Evolutionary conservation across 2,888 invertebrate species (phyloP).

Genomic region (Thelaira solivaga): DNA sequence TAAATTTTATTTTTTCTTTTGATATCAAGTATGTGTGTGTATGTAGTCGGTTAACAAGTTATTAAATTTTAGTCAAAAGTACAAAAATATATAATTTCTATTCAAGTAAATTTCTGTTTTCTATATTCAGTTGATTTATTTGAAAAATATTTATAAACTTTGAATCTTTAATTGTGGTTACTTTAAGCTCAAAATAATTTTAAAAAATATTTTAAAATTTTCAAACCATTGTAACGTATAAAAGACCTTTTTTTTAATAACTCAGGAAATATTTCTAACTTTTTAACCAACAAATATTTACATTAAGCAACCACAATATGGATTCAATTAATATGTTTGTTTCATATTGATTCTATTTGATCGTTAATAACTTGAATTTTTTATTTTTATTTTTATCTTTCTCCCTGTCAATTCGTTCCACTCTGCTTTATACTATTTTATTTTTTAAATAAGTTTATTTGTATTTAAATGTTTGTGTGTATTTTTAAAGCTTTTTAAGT

Average conservation of each 20-base stretch:
- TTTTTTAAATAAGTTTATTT: constrained; percentile 28
- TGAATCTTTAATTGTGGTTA: too few species aligned
- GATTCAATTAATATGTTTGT: background rate
- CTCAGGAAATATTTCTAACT: too few species aligned
- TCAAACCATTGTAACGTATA: too few species aligned
- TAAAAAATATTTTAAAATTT: too few species aligned
- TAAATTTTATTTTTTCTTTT: constrained; percentile 1
- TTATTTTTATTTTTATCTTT: background rate
- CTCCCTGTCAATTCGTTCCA: background rate
- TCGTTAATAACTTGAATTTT: background rate
- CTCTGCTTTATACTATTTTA: background rate
- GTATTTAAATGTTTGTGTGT: constrained; percentile 3
- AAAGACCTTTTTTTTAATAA: too few species aligned
- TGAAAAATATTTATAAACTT: too few species aligned
- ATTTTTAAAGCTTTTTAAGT: constrained; percentile 44
- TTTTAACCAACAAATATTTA: too few species aligned
- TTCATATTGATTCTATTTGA: background rate
- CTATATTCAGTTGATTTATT: constrained; percentile 2
- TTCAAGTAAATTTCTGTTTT: background rate
- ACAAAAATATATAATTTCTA: constrained; percentile 54
- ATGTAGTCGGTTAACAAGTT: constrained; percentile 26
- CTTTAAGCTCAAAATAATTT: too few species aligned
- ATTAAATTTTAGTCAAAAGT: constrained; percentile 50
- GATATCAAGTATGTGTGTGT: too few species aligned
- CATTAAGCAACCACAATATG: too few species aligned